These are phyloP conservation scores for Microcebus tavaratra DNA, from an alignment of 2,113 vertebrate genomes.

Conservation along the genomic window DNA sequence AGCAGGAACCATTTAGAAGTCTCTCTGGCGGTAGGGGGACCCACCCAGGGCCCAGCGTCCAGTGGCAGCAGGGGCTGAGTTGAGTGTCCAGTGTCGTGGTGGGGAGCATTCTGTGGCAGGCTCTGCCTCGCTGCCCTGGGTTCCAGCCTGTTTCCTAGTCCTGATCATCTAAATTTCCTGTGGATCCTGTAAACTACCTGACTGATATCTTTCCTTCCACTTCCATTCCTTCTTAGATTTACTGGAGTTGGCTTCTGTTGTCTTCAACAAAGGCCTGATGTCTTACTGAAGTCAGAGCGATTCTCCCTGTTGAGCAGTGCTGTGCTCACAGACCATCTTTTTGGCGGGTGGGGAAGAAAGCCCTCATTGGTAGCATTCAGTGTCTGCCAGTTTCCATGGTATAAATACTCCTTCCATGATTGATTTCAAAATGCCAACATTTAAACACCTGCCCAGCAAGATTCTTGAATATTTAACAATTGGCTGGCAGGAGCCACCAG, in stretches of 20 bases:
- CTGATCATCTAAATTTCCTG: accelerated
- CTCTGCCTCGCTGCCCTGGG: accelerated
- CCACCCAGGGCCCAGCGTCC: neutral
- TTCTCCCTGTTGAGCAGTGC: neutral
- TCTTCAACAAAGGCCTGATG: neutral
- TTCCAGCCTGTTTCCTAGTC: neutral
- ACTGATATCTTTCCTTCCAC: neutral
- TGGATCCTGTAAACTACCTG: neutral
- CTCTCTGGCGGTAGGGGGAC: neutral
- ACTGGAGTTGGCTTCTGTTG: neutral
- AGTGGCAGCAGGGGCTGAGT: neutral
- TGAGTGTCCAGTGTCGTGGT: accelerated
- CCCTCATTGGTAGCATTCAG: neutral
- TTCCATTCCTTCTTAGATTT: neutral
- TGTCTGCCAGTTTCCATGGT: neutral
- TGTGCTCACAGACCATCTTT: neutral
- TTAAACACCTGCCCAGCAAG: neutral
- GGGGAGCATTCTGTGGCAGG: neutral
- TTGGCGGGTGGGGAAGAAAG: neutral
- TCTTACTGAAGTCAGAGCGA: neutral
- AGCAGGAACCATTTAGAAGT: neutral
- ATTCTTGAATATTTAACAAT: neutral
- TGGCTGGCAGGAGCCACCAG: neutral
- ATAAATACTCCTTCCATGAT: neutral
- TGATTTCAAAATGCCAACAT: neutral